A percentile compares a stretch with the other conserved stretches of the same genome.
Conservation (phyloP, 2,797 vertebrate species). For the Anas georgica region DNA sequence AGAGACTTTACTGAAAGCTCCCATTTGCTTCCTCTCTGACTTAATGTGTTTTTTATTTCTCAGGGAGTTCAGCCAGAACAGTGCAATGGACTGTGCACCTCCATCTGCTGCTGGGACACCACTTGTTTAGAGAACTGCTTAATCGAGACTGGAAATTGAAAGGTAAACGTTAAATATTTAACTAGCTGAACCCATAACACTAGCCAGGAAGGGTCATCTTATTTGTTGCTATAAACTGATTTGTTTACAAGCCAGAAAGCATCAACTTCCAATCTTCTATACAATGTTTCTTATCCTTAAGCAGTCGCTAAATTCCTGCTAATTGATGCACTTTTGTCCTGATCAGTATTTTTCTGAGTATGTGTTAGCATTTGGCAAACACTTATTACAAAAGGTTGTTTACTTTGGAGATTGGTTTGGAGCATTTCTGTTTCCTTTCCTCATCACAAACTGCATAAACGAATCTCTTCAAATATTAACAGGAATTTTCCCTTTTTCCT, state of each 20-base stretch:
- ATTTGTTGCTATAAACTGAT: conserved; percentile 33
- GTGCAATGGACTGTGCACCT: conserved; percentile 6
- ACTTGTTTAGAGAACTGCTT: conserved; percentile 40
- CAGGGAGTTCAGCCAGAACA: background rate
- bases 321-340: background rate
- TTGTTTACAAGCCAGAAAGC: conserved; percentile 44
- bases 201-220: background rate
- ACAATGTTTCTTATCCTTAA: background rate
- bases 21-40: background rate
- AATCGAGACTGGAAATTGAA: conserved; percentile 36
- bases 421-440: conserved; percentile 14
- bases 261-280: background rate
- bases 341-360: background rate
- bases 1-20: background rate
- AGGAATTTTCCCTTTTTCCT: background rate
- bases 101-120: conserved; percentile 31
- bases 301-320: conserved; percentile 47
- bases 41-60: background rate
- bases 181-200: background rate
- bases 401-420: conserved; percentile 16
- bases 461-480: background rate
- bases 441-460: background rate
- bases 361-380: conserved; percentile 43
- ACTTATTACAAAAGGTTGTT: conserved; percentile 30
- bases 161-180: conserved; percentile 58